These are phyloP conservation scores for Melolontha melolontha DNA, from an alignment of 2,888 invertebrate species.

Conservation along the genomic window DNA sequence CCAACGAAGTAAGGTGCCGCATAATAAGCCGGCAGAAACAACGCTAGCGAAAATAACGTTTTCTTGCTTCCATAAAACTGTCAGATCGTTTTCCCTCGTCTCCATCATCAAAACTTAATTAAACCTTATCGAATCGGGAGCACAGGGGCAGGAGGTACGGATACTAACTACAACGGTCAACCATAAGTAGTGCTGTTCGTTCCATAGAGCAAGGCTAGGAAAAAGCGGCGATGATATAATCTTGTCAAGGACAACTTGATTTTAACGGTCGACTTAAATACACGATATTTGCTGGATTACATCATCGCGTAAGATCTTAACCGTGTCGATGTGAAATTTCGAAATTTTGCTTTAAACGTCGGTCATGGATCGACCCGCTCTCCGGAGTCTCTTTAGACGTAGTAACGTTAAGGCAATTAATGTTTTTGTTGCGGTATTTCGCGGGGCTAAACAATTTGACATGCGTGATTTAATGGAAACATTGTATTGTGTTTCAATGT, in stretches of 20 bases:
- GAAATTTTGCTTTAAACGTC: conserved; percentile 9
- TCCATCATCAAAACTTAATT: conserved; percentile 20
- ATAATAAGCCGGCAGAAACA: neutral
- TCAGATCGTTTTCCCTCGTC: neutral
- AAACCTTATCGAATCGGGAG: conserved; percentile 20
- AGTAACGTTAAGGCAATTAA: conserved; percentile 2
- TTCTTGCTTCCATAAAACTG: conserved; percentile 17
- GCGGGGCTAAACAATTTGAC: conserved; percentile 5
- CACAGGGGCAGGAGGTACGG: conserved; percentile 9
- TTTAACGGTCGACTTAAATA: conserved; percentile 37
- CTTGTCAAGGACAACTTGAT: conserved; percentile 39
- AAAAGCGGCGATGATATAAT: conserved; percentile 41
- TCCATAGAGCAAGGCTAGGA: conserved; percentile 30
- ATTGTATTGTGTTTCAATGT: neutral
- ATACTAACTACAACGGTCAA: neutral
- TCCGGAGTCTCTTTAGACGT: too few species aligned
- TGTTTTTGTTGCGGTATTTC: conserved; percentile 12
- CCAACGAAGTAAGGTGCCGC: conserved; percentile 17
- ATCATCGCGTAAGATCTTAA: conserved; percentile 33
- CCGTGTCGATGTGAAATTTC: conserved; percentile 18
- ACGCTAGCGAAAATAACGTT: conserved; percentile 5
- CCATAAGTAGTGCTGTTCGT: conserved; percentile 14
- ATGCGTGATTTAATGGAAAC: neutral
- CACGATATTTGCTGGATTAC: conserved; percentile 40
- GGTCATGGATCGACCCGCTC: too few species aligned